phyloP scores from a whole-genome alignment of 2,888 invertebrate genomes.

The Morpho achilles region DNA sequence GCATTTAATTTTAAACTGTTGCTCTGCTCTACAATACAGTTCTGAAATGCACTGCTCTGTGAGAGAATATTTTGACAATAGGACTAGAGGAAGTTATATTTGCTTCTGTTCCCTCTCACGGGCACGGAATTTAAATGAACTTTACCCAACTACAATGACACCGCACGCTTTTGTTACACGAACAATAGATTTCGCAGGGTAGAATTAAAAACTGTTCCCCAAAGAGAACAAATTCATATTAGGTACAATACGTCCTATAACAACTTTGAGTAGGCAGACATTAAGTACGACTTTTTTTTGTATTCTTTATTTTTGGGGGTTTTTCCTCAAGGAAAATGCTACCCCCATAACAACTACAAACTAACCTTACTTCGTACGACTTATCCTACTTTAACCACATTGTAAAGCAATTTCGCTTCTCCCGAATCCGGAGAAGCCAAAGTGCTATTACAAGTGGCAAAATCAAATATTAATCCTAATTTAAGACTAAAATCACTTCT shows the following conservation, averaged over 20 bases:
- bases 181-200: slow-evolving; percentile 72
- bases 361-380: too few relatives aligned
- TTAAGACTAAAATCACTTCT: too few relatives aligned
- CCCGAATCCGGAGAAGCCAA: too few relatives aligned
- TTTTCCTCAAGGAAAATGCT: too few relatives aligned
- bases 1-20: too few relatives aligned
- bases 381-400: too few relatives aligned
- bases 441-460: too few relatives aligned
- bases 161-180: slow-evolving; percentile 73
- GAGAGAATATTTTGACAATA: slow-evolving; percentile 13
- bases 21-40: not conserved
- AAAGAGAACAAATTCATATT: slow-evolving; percentile 76
- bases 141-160: slow-evolving; percentile 70
- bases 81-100: slow-evolving; percentile 72
- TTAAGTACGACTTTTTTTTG: too few relatives aligned
- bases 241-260: slow-evolving; percentile 47
- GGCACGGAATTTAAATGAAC: slow-evolving; percentile 76
- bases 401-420: too few relatives aligned
- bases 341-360: too few relatives aligned
- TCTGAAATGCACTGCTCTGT: slow-evolving; percentile 10
- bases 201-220: slow-evolving; percentile 76
- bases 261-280: slow-evolving; percentile 9
- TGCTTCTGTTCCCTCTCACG: slow-evolving; percentile 74
- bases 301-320: too few relatives aligned
- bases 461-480: too few relatives aligned